A percentile compares a stretch with the other conserved stretches of the same genome.
These are phyloP conservation scores for Lepidotrigona ventralis DNA, from an alignment of 1,140 invertebrate species.

Conservation along the genomic window DNA sequence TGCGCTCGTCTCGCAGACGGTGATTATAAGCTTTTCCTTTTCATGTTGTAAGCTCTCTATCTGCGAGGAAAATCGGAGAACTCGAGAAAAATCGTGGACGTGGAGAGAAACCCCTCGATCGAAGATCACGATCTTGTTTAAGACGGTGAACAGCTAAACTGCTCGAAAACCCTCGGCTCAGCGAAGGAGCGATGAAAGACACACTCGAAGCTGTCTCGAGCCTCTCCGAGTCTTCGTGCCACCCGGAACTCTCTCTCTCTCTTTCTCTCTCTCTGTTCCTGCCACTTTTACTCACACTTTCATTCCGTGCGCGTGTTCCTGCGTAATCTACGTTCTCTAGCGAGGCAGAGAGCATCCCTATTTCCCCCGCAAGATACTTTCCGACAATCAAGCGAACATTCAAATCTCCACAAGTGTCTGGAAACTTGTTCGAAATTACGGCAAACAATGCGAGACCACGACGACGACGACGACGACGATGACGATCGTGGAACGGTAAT, in stretches of 20 bases:
- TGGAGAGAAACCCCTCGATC: not conserved
- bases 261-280: not conserved
- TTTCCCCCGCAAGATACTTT: not conserved
- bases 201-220: conserved; percentile 23
- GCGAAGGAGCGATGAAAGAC: conserved; percentile 10
- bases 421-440: not conserved
- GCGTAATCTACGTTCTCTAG: not conserved
- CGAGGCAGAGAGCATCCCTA: not conserved
- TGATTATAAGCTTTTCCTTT: not conserved
- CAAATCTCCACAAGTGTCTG: not conserved
- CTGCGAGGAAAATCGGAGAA: not conserved
- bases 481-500: not conserved
- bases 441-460: not conserved
- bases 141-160: not conserved
- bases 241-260: not conserved
- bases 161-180: conserved; percentile 20
- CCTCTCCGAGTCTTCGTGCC: not conserved
- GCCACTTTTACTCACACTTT: not conserved
- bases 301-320: not conserved
- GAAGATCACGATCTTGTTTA: conserved; percentile 20
- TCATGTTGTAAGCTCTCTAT: not conserved
- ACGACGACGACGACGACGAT: no score
- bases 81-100: no score
- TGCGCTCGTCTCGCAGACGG: not conserved
- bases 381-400: not conserved